These are phyloP conservation scores for Blastobasis adustella DNA, from an alignment of 2,888 invertebrate genomes.

Conservation along the genomic window DNA sequence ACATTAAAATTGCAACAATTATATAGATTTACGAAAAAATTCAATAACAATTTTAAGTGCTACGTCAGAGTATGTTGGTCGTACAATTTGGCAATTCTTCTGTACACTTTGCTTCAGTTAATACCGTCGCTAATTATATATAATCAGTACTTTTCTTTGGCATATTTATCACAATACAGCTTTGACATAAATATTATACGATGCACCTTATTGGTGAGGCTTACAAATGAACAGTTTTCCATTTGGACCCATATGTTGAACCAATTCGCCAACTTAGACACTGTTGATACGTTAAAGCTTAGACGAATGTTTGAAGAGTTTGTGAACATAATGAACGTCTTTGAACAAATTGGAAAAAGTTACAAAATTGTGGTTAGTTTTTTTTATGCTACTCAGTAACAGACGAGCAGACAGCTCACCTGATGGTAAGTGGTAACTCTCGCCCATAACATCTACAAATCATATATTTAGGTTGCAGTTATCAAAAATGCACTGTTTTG, in stretches of 20 bases:
- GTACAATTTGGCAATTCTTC: not conserved
- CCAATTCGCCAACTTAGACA: not conserved
- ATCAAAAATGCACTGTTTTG: no score
- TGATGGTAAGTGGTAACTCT: no score
- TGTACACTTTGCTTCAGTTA: not conserved
- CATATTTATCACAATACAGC: not conserved
- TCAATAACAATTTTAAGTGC: not conserved
- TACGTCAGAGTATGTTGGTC: not conserved
- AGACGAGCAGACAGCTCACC: no score
- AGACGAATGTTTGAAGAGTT: not conserved
- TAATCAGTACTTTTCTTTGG: not conserved
- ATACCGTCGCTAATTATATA: not conserved
- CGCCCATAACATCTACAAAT: no score
- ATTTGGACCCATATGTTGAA: not conserved
- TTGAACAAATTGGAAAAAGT: not conserved
- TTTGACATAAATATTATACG: not conserved
- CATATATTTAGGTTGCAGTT: no score
- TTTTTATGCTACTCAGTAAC: no score
- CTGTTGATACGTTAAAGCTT: not conserved
- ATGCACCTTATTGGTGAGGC: not conserved
- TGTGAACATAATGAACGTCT: not conserved
- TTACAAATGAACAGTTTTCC: not conserved
- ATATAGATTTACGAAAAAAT: not conserved
- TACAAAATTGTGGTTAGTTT: not conserved
- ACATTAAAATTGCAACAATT: not conserved